Percentiles rank a stretch among this genome's conserved stretches.
phyloP scores from a whole-genome alignment of 2,888 invertebrate species.

The Cyrtodaria siliqua region DNA sequence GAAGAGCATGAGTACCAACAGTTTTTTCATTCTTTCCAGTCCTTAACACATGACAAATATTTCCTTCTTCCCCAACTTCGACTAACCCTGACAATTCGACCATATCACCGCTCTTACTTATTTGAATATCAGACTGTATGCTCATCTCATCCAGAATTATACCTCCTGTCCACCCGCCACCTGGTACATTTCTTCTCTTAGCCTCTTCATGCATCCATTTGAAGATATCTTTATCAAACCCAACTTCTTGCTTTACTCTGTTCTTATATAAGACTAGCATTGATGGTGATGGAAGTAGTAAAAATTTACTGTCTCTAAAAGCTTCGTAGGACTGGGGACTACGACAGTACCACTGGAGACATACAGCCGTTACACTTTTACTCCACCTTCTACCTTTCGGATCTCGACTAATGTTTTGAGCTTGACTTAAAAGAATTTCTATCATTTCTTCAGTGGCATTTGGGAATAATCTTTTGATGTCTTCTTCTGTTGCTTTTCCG shows the following conservation, averaged over 20 bases:
- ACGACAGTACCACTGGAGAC: constrained; percentile 31
- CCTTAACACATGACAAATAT: constrained; percentile 26
- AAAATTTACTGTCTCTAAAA: constrained; percentile 13
- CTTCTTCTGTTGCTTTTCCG: constrained; percentile 13
- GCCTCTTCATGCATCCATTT: constrained; percentile 65
- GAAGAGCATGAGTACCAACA: constrained; percentile 42
- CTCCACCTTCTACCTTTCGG: constrained; percentile 41
- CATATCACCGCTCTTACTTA: constrained; percentile 45
- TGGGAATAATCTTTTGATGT: constrained; percentile 26
- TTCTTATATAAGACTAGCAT: constrained; percentile 42
- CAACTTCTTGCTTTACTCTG: constrained; percentile 32
- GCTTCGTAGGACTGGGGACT: constrained; percentile 37
- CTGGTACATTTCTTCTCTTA: constrained; percentile 24
- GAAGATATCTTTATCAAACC: constrained; percentile 33
- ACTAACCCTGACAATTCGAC: constrained; percentile 54
- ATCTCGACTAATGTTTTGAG: constrained; percentile 24
- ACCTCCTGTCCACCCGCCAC: constrained; percentile 48
- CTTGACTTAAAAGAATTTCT: constrained; percentile 36
- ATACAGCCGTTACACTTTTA: constrained; percentile 22
- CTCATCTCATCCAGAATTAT: constrained; percentile 64
- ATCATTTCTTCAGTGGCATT: constrained; percentile 35
- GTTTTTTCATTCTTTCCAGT: constrained; percentile 36
- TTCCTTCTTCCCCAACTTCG: constrained; percentile 52
- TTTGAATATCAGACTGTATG: constrained; percentile 59
- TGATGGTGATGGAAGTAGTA: constrained; percentile 33